Percentiles rank a stretch among this genome's conserved stretches.
phyloP scores from a whole-genome alignment of 2,888 invertebrate species.

The Drosophila emarginata region DNA sequence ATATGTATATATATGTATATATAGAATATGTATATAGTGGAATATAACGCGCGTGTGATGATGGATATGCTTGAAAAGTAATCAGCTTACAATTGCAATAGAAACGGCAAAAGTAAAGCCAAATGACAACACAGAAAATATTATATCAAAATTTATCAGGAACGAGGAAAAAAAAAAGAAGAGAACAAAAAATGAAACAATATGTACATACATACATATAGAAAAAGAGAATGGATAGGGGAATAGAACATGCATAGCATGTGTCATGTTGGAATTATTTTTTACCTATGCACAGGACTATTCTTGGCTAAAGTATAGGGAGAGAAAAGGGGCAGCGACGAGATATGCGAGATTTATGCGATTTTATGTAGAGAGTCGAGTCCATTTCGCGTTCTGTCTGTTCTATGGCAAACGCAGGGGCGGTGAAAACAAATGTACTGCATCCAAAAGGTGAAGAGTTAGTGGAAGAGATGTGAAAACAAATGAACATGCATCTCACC shows the following conservation, averaged over 20 bases:
- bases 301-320: neutral
- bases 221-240: neutral
- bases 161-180: conserved; percentile 13
- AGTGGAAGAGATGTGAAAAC: conserved; percentile 37
- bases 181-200: conserved; percentile 11
- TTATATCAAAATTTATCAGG: conserved; percentile 16
- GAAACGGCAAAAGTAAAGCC: conserved; percentile 22
- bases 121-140: conserved; percentile 13
- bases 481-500: conserved; percentile 63
- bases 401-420: conserved; percentile 70
- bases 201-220: neutral
- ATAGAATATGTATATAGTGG: neutral
- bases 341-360: conserved; percentile 38
- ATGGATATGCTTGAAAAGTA: conserved; percentile 38
- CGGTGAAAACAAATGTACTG: conserved; percentile 41
- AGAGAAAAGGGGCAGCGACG: conserved; percentile 1
- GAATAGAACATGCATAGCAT: neutral
- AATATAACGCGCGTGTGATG: conserved; percentile 1
- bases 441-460: conserved; percentile 7
- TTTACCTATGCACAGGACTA: neutral
- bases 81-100: conserved; percentile 62
- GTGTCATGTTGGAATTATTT: conserved; percentile 3
- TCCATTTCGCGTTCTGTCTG: conserved; percentile 18
- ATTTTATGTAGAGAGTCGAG: conserved; percentile 20
- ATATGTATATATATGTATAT: conserved; percentile 16